Base-by-base conservation (phyloP, 1,140 invertebrate genomes). In the Pentalonia nigronervosa region DNA sequence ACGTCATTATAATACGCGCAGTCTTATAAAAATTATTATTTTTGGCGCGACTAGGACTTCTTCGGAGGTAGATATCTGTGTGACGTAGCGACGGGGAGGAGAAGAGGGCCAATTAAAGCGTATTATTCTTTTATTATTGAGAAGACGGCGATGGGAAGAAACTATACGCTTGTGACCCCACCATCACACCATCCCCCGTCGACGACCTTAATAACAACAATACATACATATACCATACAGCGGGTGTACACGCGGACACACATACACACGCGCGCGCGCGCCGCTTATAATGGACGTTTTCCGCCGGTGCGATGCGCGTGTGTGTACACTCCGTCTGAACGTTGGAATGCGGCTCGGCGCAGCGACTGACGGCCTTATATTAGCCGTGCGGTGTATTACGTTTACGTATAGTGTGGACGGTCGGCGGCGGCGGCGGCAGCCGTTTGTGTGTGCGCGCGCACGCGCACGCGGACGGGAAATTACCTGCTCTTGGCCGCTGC, bases 81-180 rank as follows among this genome's bases (percentile, higher is more conserved):
- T 3, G 60, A 30, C 60, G 60, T 76, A 30, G 60, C 60, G 76
- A 36, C n/a, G 21, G 17, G 34, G 45, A 36, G 30, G 45, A 48
- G 23, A 34, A n/a, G 36, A 47, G 56, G 47, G 90, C 67, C 67
- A 91, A 91, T 91, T 91, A 91, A 91, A 91, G 17, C 90, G 67
- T 91, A 83, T 91, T 91, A 91, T 91, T 91, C 83, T 91, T 81
- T 48, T 88, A 50, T 88, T 88, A 88, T 88, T n/a, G 86, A 48
- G 86, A 48, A 14, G 11, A 86, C 83, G 21, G 36, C 86, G 47
- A 50, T n/a, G 45, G 86, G 47, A 56, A 89, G 48, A 56, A 87
- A 50, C 41, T 11, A 45, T 36, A 90, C 25, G 48, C 36, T 30
- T 60, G 6, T n/a, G 14, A 91, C 90, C 53, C 90, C 90, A 7